Base-by-base conservation (phyloP, 2,888 invertebrate species). In the Drosophila koepferae region DNA sequence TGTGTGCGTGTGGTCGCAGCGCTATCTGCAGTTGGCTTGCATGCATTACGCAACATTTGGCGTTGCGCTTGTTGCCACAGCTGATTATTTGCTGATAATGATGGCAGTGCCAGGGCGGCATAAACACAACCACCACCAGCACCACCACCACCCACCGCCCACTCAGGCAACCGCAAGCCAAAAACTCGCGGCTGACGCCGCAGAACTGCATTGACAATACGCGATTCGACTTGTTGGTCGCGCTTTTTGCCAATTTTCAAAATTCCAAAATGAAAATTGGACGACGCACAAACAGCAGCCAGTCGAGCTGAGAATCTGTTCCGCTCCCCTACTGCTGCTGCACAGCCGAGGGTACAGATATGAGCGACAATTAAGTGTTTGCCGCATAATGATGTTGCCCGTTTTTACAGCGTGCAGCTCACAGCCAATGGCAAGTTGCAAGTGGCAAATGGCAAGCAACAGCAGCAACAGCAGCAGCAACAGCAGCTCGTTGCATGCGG, bases 1-100 rank as follows among this genome's bases (percentile, higher is more conserved):
- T 31, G 14, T 43, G n/a, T 46, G n/a, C 38, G 16, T 46, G 43
- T 41, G 58, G 76, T 72, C 72, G 65, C 40, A 78, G 65, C 72
- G 70, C 75, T 74, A 83, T 86, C 89, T 78, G 71, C 74, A 72
- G 71, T 72, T 72, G 65, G 86, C 74, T 68, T 73, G 85, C 89
- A 84, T 79, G 73, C 76, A 84, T 81, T 81, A 84, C 85, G 89
- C 80, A 74, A 74, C 65, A 86, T 84, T 84, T 81, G 81, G 74
- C 62, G 71, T 58, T 63, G 69, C 63, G 49, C 60, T 49, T 60
- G 82, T 58, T 65, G 84, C 87, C 89, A 75, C 87, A 87, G 55
- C 87, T 89, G 85, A 85, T 85, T 89, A 85, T 87, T 87, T 72
- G 88, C 89, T 89, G 88, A 89, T 85, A 89, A 85, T 89, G 89